Evolutionary conservation across 1,140 invertebrate genomes (phyloP), one percentile per base, ranked within the genome.

Genomic region (Campoletis sonorensis): DNA sequence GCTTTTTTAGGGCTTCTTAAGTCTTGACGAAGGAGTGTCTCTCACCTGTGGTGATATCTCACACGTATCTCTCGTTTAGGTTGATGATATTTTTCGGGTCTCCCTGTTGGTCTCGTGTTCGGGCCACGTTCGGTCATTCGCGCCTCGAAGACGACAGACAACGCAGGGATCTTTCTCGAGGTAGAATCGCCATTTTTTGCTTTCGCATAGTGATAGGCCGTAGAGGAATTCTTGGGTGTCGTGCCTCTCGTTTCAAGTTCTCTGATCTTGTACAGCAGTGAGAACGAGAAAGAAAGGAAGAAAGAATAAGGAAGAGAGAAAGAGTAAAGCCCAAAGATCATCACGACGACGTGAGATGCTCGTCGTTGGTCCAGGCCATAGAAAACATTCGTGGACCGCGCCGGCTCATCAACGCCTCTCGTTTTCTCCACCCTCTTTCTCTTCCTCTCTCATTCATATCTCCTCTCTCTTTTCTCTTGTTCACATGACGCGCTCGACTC

Each of bases 321-420:
- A 64, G 61, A 77, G 54, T 7, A 10, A 37, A 16, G 30, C 76
- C 76, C 21, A 67, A 64, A 78, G 76, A 61, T 61, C 58, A 61
- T 61, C 58, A 3, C 33, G 54, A 64, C 30, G 58, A 78, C 76
- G 37, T 78, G 76, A 45, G 40, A 54, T 78, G 72, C n/a, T 78
- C 76, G 26, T 77, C 51, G 73, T 40, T 21, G 58, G 61, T 30
- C 61, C 82, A 79, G 82, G 83, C 82, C 83, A 79, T 87, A 88
- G 88, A 87, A 91, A 90, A 90, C 88, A 91, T 90, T 84, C 85
- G 80, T 81, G 89, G 88, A 89, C 82, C 87, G 90, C 86, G 86
- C 84, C 76, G 85, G 81, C 89, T 90, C 90, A 91, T 91, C 88
- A 91, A 91, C 90, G 88, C 90, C 90, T 89, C 79, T 75, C 58